Evolutionary conservation across 1,140 invertebrate species (phyloP).

Genomic region (Temnothorax longispinosus): DNA sequence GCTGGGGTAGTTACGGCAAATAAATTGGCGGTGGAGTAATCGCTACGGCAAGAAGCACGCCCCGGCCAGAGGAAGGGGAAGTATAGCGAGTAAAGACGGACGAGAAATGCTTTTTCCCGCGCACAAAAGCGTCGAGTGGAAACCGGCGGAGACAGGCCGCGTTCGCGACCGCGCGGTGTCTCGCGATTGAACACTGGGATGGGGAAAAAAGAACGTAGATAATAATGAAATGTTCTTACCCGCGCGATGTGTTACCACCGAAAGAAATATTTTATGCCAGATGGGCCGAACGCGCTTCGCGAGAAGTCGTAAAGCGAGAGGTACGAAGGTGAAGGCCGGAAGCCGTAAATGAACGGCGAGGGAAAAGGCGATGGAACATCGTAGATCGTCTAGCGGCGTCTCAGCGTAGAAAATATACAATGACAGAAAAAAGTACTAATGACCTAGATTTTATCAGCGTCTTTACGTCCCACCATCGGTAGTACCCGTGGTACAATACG

Average conservation of each 20-base stretch:
- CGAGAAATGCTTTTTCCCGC: neutral
- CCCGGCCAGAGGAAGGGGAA: slow-evolving; percentile 10
- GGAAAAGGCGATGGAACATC: slow-evolving; percentile 25
- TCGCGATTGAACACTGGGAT: neutral
- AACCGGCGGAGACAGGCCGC: neutral
- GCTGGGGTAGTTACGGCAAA: slow-evolving; percentile 50
- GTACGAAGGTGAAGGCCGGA: slow-evolving; percentile 50
- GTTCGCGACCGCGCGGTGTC: neutral
- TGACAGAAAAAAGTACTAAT: slow-evolving; percentile 60
- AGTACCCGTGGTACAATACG: neutral
- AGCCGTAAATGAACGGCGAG: slow-evolving; percentile 37
- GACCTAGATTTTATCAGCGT: slow-evolving; percentile 63
- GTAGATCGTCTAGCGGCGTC: neutral
- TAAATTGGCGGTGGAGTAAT: slow-evolving; percentile 65
- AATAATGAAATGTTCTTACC: slow-evolving; percentile 36
- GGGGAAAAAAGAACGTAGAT: neutral
- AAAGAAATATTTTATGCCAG: slow-evolving; percentile 36
- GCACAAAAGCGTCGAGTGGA: slow-evolving; percentile 9
- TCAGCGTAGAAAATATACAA: slow-evolving; percentile 54
- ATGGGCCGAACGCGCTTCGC: slow-evolving; percentile 12
- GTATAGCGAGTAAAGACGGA: slow-evolving; percentile 10
- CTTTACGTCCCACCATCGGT: neutral
- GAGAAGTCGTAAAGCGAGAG: slow-evolving; percentile 62
- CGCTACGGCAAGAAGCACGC: slow-evolving; percentile 40
- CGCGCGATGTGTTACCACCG: slow-evolving; percentile 10